Evolutionary conservation across 1,140 invertebrate species (phyloP), one percentile per base, ranked within the genome.

Genomic region (Helicoverpa zea): DNA sequence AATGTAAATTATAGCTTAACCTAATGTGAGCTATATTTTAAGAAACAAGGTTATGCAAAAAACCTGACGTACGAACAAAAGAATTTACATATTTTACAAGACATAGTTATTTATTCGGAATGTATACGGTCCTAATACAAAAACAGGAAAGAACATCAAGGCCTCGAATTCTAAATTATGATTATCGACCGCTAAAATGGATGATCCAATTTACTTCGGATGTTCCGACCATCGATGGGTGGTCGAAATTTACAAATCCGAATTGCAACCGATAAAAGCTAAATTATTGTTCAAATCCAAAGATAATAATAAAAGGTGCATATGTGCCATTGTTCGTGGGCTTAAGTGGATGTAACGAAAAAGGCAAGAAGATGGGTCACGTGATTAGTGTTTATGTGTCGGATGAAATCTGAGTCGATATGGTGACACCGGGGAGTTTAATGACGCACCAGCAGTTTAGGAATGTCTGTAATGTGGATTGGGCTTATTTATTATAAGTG

Each of bases 181-280:
- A 51, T 68, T 66, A 75, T 75, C 30, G 52, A 56, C 11, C 7
- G 51, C 76, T 51, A 47, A 79, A 79, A 58, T 58, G 64, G 63
- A 79, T 79, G 30, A 56, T 68, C 14, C 76, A 77, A 77, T 54
- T 77, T 77, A 78, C 63, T 54, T 68, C 23, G n/a, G 63, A 47
- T 68, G 63, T 66, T n/a, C 58, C 58, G 30, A 18, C 4, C 59
- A 29, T 43, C 72, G 35, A 76, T 76, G 74, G 74, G 76, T 79
- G 76, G 76, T 79, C 76, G 49, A 47, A 76, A 64, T 77, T 77
- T 64, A 77, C 43, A 77, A 77, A 77, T 64, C 52, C 63, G 29
- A 70, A 79, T 58, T 29, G 52, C 29, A 30, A 54, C 52, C 63
- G 64, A 79, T 79, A 79, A 79, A 79, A 18, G 16, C 14, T 35